Base-by-base conservation (phyloP, 2,113 vertebrate genomes). In the Pongo abelii region DNA sequence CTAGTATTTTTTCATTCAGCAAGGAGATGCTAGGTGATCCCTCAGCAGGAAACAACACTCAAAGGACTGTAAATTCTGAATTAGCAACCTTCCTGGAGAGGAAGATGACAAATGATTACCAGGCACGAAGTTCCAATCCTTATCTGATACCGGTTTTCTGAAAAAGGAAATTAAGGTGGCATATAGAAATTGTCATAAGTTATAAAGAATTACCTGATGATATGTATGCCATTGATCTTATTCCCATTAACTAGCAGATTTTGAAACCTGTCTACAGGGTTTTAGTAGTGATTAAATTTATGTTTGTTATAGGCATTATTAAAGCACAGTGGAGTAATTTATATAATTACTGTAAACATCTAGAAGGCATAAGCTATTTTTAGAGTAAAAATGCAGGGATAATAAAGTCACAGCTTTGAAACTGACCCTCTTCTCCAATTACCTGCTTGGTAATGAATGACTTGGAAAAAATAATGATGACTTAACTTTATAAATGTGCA, bases 231-330 rank as follows among this genome's bases (percentile, higher is more conserved):
- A 90, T 87, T 78, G 16, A 23, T 50, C 55, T 90, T 94, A 40
- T 83, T 83, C 48, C 30, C 32, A 69, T 70, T 94, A 94, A 61
- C 32, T 46, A 25, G 52, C 23, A 61, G 43, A 77, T 86, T 94
- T 86, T 85, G 43, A 81, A 86, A 89, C n/a, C 38, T 17, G 8
- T 35, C n/a, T 61, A 52, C 32, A 40, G n/a, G 20, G 12, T 69
- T 91, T 96, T 64, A 81, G 79, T 25, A 55, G 48, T 55, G 43
- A 75, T 94, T 85, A 75, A 48, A 89, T 70, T 91, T 93, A 5
- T 74, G 10, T 48, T 95, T 88, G 43, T 77, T 55, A 81, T 38
- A 64, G 16, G 25, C 74, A 77, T 74, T 78, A 74, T 22, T 61
- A 57, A 91, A 91, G 52, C 25, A 81, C 6, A 61, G 25, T 74